Evolutionary conservation across 2,797 vertebrate genomes (phyloP).

Genomic region (Enteromius thamalakanensis): DNA sequence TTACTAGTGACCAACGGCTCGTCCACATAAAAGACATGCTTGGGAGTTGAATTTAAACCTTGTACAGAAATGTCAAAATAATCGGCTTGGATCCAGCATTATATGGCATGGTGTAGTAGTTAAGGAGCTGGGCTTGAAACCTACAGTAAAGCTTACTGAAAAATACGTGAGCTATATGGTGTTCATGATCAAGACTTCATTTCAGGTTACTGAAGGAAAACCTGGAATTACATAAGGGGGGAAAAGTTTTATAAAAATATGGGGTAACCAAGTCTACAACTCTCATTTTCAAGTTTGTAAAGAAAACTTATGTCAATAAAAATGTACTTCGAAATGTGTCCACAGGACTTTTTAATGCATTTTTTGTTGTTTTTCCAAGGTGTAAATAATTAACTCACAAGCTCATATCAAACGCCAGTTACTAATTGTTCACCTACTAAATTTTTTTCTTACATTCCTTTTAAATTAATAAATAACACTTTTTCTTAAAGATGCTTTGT

Average conservation of each 20-base stretch:
- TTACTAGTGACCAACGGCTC: conserved; percentile 8
- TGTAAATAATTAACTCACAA: conserved; percentile 18
- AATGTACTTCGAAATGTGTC: not conserved
- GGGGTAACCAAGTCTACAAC: not conserved
- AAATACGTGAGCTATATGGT: not conserved
- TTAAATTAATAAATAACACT: no score
- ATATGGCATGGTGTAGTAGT: not conserved
- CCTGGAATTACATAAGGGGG: not conserved
- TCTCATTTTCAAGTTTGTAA: not conserved
- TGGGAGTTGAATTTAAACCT: not conserved
- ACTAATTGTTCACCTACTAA: not conserved
- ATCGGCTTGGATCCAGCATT: not conserved
- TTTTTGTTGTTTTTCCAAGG: not conserved
- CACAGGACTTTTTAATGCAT: not conserved
- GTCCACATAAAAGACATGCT: conserved; percentile 28
- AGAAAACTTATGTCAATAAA: not conserved
- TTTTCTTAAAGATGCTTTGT: not conserved
- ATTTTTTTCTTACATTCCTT: not conserved
- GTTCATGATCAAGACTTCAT: not conserved
- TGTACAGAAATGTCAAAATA: not conserved
- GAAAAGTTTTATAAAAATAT: no score
- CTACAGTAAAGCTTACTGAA: not conserved
- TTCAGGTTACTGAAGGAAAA: not conserved
- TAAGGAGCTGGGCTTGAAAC: not conserved
- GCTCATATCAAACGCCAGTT: not conserved